Evolutionary conservation across 53 echinoderm and acorn worm species (phyloP), one percentile per base, ranked within the genome.

Genomic region (Crossaster papposus): DNA sequence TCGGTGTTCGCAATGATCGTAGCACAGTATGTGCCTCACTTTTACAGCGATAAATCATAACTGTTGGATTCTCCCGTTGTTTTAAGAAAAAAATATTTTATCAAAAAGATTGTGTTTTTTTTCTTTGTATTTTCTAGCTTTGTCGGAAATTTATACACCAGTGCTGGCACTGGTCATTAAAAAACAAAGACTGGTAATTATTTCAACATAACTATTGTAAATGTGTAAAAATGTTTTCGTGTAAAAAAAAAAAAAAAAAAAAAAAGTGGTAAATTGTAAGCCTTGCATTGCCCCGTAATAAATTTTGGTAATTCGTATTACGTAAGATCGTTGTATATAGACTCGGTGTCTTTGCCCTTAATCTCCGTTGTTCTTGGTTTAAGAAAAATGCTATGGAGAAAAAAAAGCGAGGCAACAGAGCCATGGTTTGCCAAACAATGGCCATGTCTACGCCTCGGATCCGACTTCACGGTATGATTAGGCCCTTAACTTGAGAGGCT

Each of bases 161-260:
- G 87, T 87, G 87, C 87, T 55, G 87, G 87, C 87, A 77, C 53
- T 87, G 87, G 87, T 77, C 11, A 0, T 52, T 20, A 35, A 75
- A n/a, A 62, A n/a, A 74, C 24, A 31, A 15, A 26, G 22, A 30
- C 44, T 44, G 68, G 53, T 54, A 74, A 1, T 75, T 87, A 63
- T 63, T 77, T 54, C 28, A 32, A 30, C 23, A 52, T 11, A 33
- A 34, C 55, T 29, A 35, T 24, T 87, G 87, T 87, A 87, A 77
- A 87, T 87, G 54, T 87, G 87, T 87, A 87, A 51, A 84, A 51
- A 84, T 64, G 55, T 54, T 76, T 51, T 29, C 76, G 76, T 87
- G 22, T 68, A 65, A 44, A 62, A 32, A 5, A 75, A 72, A 73
- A 35, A 85, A 35, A 24, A 58, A 5, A 75, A 72, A 73, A 35